Conservation (phyloP, 2,113 vertebrate genomes). For the Psilopsiagon aymara region DNA sequence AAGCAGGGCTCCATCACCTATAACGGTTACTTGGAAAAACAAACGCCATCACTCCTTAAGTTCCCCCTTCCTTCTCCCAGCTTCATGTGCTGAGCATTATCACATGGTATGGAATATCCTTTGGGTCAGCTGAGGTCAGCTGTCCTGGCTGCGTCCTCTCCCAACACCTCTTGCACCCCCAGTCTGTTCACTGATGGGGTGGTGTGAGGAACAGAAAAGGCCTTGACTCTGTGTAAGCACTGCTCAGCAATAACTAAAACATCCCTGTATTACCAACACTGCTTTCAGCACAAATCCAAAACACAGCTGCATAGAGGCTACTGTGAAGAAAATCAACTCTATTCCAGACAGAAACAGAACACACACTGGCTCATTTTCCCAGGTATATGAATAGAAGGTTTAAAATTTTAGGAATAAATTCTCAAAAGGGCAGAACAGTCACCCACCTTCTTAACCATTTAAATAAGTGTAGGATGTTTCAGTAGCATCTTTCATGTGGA, state of each 20-base stretch:
- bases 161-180: background rate
- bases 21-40: background rate
- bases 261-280: background rate
- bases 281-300: background rate
- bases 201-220: background rate
- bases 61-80: background rate
- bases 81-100: background rate
- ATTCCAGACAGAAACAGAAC: background rate
- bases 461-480: background rate
- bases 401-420: background rate
- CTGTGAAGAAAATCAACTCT: background rate
- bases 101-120: background rate
- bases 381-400: background rate
- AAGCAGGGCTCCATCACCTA: accelerated
- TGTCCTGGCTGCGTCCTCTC: background rate
- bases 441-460: background rate
- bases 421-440: background rate
- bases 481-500: background rate
- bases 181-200: accelerated
- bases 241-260: background rate
- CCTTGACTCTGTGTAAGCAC: background rate
- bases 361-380: background rate
- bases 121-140: background rate
- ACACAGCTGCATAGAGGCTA: too few species aligned
- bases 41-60: accelerated